These are phyloP conservation scores for Falco berigora DNA, from an alignment of 2,797 vertebrate species.

Conservation along the genomic window DNA sequence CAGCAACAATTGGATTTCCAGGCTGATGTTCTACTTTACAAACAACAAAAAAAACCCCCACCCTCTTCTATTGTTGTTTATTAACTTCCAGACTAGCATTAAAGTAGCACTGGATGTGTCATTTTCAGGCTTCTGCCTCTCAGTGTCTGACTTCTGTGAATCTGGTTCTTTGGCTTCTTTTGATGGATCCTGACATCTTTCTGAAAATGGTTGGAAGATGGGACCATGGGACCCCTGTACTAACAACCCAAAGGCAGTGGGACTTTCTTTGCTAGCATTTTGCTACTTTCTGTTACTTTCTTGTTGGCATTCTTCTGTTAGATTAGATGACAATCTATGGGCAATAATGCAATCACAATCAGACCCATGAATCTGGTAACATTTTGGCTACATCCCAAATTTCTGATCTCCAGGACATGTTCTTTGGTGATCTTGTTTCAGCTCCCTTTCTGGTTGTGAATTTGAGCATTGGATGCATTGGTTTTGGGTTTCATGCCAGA, in stretches of 20 bases:
- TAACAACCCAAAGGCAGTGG: neutral
- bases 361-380: slow-evolving; percentile 37
- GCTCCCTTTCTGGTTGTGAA: neutral
- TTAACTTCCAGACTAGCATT: neutral
- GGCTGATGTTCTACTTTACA: neutral
- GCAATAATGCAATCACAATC: slow-evolving; percentile 29
- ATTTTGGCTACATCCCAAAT: neutral
- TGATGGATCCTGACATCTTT: neutral
- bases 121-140: neutral
- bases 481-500: slow-evolving; percentile 52
- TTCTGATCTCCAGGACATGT: neutral
- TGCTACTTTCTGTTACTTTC: neutral
- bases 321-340: slow-evolving; percentile 45
- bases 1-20: neutral
- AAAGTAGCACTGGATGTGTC: neutral
- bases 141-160: neutral
- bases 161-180: neutral
- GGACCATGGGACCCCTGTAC: neutral
- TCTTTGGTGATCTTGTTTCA: neutral
- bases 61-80: neutral
- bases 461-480: neutral
- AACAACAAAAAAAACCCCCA: neutral
- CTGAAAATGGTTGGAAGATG: neutral
- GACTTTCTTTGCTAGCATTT: neutral
- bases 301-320: slow-evolving; percentile 13